These are phyloP conservation scores for Halichondria panicea DNA, from an alignment of 37 sponge, comb jelly and placozoan species.

Conservation along the genomic window DNA sequence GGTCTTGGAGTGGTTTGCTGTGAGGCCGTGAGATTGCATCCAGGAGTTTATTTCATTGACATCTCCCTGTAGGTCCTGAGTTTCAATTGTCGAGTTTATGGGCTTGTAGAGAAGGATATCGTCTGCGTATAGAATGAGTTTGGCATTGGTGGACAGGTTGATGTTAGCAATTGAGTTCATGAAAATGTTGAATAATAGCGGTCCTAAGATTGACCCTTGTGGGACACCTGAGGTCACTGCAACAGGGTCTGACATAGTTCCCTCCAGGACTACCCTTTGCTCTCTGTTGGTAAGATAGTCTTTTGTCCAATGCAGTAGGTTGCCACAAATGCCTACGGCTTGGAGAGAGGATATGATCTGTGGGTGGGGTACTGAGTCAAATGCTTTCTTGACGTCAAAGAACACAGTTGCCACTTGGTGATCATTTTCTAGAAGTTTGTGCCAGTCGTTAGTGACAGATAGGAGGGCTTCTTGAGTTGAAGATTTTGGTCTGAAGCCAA, in stretches of 20 bases:
- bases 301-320: slow-evolving; percentile 10
- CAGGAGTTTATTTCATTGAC: slow-evolving; percentile 1
- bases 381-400: too few relatives aligned
- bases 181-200: slow-evolving; percentile 17
- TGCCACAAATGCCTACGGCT: slow-evolving; percentile 1
- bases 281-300: slow-evolving; percentile 13
- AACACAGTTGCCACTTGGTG: slow-evolving; percentile 5
- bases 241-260: neutral
- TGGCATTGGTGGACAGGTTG: neutral
- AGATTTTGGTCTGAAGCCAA: slow-evolving; percentile 20
- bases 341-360: neutral
- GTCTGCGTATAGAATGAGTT: slow-evolving; percentile 22
- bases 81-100: neutral
- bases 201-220: slow-evolving; percentile 24
- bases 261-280: slow-evolving; percentile 30
- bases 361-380: slow-evolving; percentile 13
- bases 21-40: slow-evolving; percentile 5
- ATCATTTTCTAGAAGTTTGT: neutral
- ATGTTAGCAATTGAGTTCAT: slow-evolving; percentile 4
- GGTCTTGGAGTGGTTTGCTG: slow-evolving; percentile 6
- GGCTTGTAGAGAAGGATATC: slow-evolving; percentile 25
- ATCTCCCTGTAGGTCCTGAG: slow-evolving; percentile 9
- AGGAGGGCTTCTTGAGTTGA: slow-evolving; percentile 25
- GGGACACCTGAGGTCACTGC: slow-evolving; percentile 8
- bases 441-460: slow-evolving; percentile 3